A percentile compares a stretch with the other conserved stretches of the same genome.
phyloP scores from a whole-genome alignment of 2,888 invertebrate species.

The Choristoneura rosaceana region DNA sequence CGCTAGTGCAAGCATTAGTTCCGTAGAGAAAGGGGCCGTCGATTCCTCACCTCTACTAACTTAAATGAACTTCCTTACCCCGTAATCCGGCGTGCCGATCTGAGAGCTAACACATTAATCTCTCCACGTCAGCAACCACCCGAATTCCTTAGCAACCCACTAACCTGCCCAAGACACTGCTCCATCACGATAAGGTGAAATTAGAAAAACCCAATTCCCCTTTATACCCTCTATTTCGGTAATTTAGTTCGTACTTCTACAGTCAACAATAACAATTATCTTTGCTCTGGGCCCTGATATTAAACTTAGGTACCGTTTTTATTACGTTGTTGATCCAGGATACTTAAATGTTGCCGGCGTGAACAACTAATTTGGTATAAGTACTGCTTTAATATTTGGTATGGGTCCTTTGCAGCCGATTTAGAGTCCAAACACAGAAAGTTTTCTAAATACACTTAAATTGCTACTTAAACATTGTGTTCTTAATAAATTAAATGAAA shows the following conservation, averaged over 20 bases:
- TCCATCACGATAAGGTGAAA: slow-evolving; percentile 21
- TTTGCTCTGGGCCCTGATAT: slow-evolving; percentile 6
- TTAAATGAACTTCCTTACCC: slow-evolving; percentile 35
- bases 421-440: neutral
- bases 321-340: slow-evolving; percentile 21
- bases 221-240: slow-evolving; percentile 13
- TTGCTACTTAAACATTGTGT: neutral
- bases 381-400: slow-evolving; percentile 5
- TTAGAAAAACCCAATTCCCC: slow-evolving; percentile 28
- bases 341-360: neutral
- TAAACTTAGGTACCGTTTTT: slow-evolving; percentile 22
- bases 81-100: slow-evolving; percentile 31
- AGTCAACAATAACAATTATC: slow-evolving; percentile 25
- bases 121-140: slow-evolving; percentile 29
- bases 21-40: neutral
- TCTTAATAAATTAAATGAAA: neutral
- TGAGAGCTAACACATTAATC: slow-evolving; percentile 31
- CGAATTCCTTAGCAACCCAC: slow-evolving; percentile 21
- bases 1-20: neutral
- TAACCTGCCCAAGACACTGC: slow-evolving; percentile 12
- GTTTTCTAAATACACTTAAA: neutral
- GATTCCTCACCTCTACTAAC: slow-evolving; percentile 36
- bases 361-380: neutral
- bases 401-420: neutral
- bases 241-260: slow-evolving; percentile 30